Base-by-base conservation (phyloP, 1,140 invertebrate species). In the Drosophila pandora region DNA sequence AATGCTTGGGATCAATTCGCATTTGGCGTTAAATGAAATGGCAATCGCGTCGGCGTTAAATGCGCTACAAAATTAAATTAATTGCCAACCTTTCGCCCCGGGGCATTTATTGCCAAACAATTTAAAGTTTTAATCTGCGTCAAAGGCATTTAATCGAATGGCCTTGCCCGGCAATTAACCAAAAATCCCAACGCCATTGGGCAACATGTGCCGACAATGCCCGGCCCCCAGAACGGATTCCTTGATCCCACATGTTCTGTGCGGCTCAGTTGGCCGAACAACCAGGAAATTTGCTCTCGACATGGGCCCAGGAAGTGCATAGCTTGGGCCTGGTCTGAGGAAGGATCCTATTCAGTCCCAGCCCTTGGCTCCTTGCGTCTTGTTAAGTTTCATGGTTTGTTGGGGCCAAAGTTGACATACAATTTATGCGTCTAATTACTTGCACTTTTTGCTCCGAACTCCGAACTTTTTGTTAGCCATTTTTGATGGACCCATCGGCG, bases 341-440 rank as follows among this genome's bases (percentile, higher is more conserved):
- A 47, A 23, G 56, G 7, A 58, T 58, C 22, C 32, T 25, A 30
- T 3, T 45, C 34, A 32, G 12, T 30, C 12, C 30, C 28, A 17
- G 13, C n/a, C 45, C 41, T 17, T 41, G 32, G 41, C 47, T 64
- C 57, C 56, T 37, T 8, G 41, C 10, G 17, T 1, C 13, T 47
- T 17, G 48, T 12, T 23, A 48, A 45, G 32, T 47, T 47, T 50
- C 37, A 39, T 52, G 41, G 23, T 64, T 65, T 57, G 43, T 21
- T 6, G 23, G 52, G 32, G 32, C 32, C 47, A 13, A 53, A 82
- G 76, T 85, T 85, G 82, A 60, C 73, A 74, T 77, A 70, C 61
- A 87, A 78, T 85, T 71, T 85, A 87, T 85, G 65, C 65, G 69
- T 63, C 50, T 87, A 85, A 87, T 85, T 85, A 85, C 82, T 76